phyloP scores from a whole-genome alignment of 2,797 vertebrate species.

The Sebastes taczanowskii region DNA sequence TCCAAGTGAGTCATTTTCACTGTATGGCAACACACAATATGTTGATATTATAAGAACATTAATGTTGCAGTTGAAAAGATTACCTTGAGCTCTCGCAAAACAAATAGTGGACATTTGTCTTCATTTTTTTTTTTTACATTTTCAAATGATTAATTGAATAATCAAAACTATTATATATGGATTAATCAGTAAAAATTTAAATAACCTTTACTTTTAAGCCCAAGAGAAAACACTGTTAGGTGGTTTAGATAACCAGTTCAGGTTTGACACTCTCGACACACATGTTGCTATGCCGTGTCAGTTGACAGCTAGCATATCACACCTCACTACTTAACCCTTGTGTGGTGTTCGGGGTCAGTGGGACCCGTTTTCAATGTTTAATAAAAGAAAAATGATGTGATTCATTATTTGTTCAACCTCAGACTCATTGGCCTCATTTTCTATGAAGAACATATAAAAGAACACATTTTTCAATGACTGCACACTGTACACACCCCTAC shows the following conservation, averaged over 20 bases:
- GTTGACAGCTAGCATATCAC: not conserved
- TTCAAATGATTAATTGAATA: not conserved
- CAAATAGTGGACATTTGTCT: not conserved
- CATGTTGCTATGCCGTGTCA: not conserved
- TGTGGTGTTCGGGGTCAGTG: too few species aligned
- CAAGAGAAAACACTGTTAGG: not conserved
- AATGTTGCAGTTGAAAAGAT: not conserved
- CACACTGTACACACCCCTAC: too few species aligned
- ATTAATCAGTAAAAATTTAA: not conserved
- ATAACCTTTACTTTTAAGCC: not conserved
- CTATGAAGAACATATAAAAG: too few species aligned
- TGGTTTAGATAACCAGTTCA: not conserved
- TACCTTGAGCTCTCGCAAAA: not conserved
- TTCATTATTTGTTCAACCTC: too few species aligned
- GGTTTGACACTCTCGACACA: not conserved
- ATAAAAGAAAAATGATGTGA: too few species aligned
- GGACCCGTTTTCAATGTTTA: too few species aligned
- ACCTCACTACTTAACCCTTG: not conserved
- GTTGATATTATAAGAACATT: not conserved
- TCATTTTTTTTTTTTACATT: not conserved
- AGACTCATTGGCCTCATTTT: too few species aligned
- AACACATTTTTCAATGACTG: too few species aligned
- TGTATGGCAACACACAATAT: not conserved
- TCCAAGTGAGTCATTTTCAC: conserved; percentile 84
- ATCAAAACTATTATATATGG: not conserved